These are phyloP conservation scores for Dryococelus australis DNA, from an alignment of 2,888 invertebrate genomes.

Conservation along the genomic window DNA sequence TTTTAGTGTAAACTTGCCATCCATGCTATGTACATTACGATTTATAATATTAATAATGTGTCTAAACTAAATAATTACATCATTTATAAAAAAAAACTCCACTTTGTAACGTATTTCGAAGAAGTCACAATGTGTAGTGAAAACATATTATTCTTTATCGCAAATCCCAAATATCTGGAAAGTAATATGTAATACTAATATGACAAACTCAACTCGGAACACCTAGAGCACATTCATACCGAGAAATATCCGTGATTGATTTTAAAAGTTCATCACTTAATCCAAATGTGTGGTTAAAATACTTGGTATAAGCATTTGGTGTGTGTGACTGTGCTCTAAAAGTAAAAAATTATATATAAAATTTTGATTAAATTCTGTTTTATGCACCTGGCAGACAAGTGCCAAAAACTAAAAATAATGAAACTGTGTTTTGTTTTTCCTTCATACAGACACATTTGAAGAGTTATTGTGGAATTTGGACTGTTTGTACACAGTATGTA, in stretches of 20 bases:
- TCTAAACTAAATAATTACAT: slow-evolving; percentile 33
- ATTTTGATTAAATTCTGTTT: background rate
- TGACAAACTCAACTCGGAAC: background rate
- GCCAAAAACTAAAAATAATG: background rate
- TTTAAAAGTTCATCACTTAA: background rate
- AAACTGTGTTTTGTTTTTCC: background rate
- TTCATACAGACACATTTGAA: background rate
- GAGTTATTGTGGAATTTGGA: background rate
- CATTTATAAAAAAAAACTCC: slow-evolving; percentile 23
- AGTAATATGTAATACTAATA: background rate
- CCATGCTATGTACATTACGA: slow-evolving; percentile 44
- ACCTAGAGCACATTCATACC: background rate
- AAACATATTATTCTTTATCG: slow-evolving; percentile 33
- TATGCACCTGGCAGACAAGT: background rate
- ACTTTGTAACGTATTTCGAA: slow-evolving; percentile 28
- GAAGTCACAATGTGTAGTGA: slow-evolving; percentile 37
- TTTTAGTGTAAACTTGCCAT: slow-evolving; percentile 41
- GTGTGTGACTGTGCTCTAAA: slow-evolving; percentile 6
- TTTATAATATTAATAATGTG: slow-evolving; percentile 41
- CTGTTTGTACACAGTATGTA: background rate
- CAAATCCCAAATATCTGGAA: slow-evolving; percentile 25
- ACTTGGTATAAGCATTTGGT: background rate
- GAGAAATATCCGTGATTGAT: background rate
- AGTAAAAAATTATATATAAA: too few relatives aligned
- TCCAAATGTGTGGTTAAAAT: background rate